Conservation (phyloP, 2,888 invertebrate species). For the Meiosimyza platycephala region DNA sequence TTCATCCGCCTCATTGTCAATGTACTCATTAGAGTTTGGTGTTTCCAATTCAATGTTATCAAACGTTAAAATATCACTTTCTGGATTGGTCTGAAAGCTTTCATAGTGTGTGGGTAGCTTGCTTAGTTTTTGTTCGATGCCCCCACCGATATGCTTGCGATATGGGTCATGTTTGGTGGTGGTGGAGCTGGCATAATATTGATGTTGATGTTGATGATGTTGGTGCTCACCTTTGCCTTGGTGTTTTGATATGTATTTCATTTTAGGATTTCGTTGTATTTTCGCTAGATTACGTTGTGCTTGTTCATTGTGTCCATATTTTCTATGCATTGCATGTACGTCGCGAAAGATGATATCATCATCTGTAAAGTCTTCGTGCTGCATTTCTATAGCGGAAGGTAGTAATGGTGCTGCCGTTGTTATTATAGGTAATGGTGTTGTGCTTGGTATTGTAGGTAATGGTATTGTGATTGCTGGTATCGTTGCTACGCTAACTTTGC, state of each 20-base stretch:
- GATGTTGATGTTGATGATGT: slow-evolving; percentile 40
- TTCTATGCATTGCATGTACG: slow-evolving; percentile 49
- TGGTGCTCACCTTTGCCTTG: slow-evolving; percentile 38
- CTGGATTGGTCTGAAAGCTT: slow-evolving; percentile 61
- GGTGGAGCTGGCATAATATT: slow-evolving; percentile 25
- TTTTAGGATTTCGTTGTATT: slow-evolving; percentile 44
- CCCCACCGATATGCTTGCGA: slow-evolving; percentile 48
- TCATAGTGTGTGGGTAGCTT: slow-evolving; percentile 60
- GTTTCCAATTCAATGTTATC: slow-evolving; percentile 53
- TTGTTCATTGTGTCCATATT: slow-evolving; percentile 35
- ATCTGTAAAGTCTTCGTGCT: slow-evolving; percentile 51
- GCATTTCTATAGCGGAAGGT: slow-evolving; percentile 49
- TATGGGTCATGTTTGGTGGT: slow-evolving; percentile 54
- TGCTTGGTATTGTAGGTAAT: slow-evolving; percentile 28
- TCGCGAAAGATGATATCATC: slow-evolving; percentile 57
- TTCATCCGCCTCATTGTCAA: slow-evolving; percentile 40
- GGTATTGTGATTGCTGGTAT: slow-evolving; percentile 23
- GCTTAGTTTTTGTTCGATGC: slow-evolving; percentile 52
- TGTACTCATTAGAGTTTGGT: slow-evolving; percentile 48
- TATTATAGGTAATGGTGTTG: slow-evolving; percentile 28
- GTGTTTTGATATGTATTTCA: slow-evolving; percentile 36
- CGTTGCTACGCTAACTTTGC: slow-evolving; percentile 11
- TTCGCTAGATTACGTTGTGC: slow-evolving; percentile 34
- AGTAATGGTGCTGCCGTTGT: slow-evolving; percentile 39
- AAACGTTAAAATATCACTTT: slow-evolving; percentile 59